Evolutionary conservation across 1,140 invertebrate genomes (phyloP), one percentile per base, ranked within the genome.

Genomic region (Vanessa tameamea): DNA sequence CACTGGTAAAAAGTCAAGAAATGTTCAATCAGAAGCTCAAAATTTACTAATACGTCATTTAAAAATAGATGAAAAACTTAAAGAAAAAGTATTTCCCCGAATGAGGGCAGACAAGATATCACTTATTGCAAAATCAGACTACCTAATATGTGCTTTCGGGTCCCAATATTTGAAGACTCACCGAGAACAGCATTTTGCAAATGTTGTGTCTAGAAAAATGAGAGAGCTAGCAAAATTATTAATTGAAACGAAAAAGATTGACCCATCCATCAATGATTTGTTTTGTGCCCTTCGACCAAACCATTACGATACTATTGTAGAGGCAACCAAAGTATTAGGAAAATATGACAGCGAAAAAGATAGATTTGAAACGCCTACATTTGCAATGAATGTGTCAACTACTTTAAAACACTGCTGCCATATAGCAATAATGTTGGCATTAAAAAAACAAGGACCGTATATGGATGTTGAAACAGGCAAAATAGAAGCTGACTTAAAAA

Each of bases 191-290:
- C 82, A 87, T 69, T 82, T 84, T 48, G 43, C 80, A 12, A 75
- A 77, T 43, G 81, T 85, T 48, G 64, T 78, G 8, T 85, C 82
- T 8, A 50, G 80, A 61, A 84, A 87, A 75, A 84, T 86, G 80
- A 77, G 84, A 71, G 78, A 20, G 20, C 64, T 84, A 12, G 73
- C 82, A 31, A 80, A 79, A 72, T 65, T 86, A 31, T 71, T 85
- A 47, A 57, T 81, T n/a, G 79, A 83, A 82, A 57, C 84, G 11
- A 81, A 78, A 78, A 81, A 82, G 43, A 57, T 81, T 48, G 59
- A 79, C 14, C 77, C 81, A 50, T 20, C 20, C 20, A 20, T 20
- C 1, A 20, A 48, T 48, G 65, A 76, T 23, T 66, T 85, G 4
- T 80, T 81, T 73, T 23, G 16, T 20, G 76, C 78, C 12, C 61